Percentiles rank a stretch among this genome's conserved stretches.
phyloP scores from a whole-genome alignment of 1,140 invertebrate species.

The Eufriesea mexicana region DNA sequence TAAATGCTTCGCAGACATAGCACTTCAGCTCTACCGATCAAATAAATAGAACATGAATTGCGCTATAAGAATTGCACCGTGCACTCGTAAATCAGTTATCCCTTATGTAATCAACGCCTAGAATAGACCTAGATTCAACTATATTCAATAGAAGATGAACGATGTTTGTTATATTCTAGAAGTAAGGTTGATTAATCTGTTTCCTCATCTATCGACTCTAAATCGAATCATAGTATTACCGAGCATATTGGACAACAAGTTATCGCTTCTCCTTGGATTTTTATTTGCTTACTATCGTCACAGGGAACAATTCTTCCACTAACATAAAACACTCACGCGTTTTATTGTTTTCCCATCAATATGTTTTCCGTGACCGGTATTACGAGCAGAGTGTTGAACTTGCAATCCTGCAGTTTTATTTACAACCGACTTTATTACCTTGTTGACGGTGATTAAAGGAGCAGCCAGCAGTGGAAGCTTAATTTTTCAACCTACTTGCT shows the following conservation, averaged over 20 bases:
- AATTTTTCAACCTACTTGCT: neutral
- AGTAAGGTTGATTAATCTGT: neutral
- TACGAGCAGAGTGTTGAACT: neutral
- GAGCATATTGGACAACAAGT: neutral
- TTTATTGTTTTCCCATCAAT: slow-evolving; percentile 31
- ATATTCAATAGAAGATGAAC: too few species aligned
- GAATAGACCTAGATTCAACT: too few species aligned
- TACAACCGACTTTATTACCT: neutral
- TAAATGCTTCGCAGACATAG: too few species aligned
- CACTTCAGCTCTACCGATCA: too few species aligned
- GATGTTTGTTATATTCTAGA: neutral
- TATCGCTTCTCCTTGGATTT: neutral
- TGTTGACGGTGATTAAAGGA: neutral
- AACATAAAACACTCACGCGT: slow-evolving; percentile 6
- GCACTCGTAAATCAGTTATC: too few species aligned
- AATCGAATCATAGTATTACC: neutral
- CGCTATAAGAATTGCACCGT: too few species aligned
- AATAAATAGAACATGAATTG: too few species aligned
- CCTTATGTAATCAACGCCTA: too few species aligned
- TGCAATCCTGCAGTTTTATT: neutral
- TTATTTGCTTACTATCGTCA: slow-evolving; percentile 14
- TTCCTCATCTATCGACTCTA: neutral
- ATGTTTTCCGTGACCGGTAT: neutral
- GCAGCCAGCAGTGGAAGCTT: neutral
- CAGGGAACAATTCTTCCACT: neutral